Base-by-base conservation (phyloP, 2,113 vertebrate species). In the Sapajus apella region DNA sequence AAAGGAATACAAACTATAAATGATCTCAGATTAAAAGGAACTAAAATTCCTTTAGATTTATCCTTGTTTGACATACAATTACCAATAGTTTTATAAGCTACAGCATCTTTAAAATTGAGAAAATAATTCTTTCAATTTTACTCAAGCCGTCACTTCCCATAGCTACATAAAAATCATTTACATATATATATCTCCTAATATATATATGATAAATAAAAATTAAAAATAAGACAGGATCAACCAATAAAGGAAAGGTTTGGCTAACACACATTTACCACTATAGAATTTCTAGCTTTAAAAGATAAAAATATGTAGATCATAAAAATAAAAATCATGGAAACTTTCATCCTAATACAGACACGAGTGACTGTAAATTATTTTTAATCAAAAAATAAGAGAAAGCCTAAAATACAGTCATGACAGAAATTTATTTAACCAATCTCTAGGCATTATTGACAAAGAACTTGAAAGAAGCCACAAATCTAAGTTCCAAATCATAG, bases 291-390 rank as follows among this genome's bases (percentile, higher is more conserved):
- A n/a, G 37, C 20, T 88, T 93, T 87, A 77, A 83, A 88, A 95
- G n/a, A 27, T 23, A 80, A 56, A 83, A 72, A 77, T 64, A 25
- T 14, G 68, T n/a, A 88, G 40, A 92, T 61, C 3, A 35, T 6
- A 73, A 90, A 90, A 93, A 55, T 90, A 87, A 81, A 97, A 86
- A 27, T 10, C 14, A 85, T 25, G 10, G 47, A 79, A 88, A 76
- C 6, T 35, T 87, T 76, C 43, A 91, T 17, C 75, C n/a, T 72
- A 77, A 14, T 30, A 92, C 45, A 95, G 70, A 37, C 9, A 70
- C 81, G 11, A 58, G 11, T 80, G 52, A 89, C 27, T 66, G 83
- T 7, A 6, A n/a, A 56, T 35, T 50, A 12, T 83, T 75, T 92
- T 77, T n/a, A n/a, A 72, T 40, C n/a, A 75, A 72, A 80, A 87